phyloP scores from a whole-genome alignment of 2,888 invertebrate species.

The Agrilus cyanescens region DNA sequence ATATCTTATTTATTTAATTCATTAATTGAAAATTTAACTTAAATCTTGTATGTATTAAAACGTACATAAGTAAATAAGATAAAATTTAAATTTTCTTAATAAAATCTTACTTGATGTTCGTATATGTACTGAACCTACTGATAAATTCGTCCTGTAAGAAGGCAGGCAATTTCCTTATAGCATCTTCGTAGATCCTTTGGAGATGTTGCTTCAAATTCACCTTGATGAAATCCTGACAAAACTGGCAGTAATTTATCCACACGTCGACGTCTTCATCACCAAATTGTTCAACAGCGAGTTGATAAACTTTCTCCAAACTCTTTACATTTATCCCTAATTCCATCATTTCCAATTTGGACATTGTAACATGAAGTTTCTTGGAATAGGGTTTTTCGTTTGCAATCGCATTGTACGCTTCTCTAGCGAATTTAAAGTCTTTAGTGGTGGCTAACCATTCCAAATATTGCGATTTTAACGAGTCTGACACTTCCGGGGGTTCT shows the following conservation, averaged over 20 bases:
- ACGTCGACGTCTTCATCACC: slow-evolving; percentile 51
- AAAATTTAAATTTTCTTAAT: too few species aligned
- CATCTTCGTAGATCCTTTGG: too few species aligned
- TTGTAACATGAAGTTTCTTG: slow-evolving; percentile 27
- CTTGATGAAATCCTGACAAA: slow-evolving; percentile 44
- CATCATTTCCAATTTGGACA: slow-evolving; percentile 39
- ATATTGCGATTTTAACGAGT: slow-evolving; percentile 47
- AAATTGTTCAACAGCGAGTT: slow-evolving; percentile 52
- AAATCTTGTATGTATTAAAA: too few species aligned
- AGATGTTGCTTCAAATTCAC: too few species aligned
- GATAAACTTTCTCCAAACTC: slow-evolving; percentile 46
- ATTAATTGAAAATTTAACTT: too few species aligned
- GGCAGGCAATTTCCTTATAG: too few species aligned
- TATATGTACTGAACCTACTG: too few species aligned
- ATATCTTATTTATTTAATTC: too few species aligned
- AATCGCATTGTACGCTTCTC: slow-evolving; percentile 49
- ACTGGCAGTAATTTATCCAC: slow-evolving; percentile 63
- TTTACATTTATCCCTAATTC: slow-evolving; percentile 40
- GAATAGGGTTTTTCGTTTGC: slow-evolving; percentile 25
- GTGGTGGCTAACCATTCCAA: slow-evolving; percentile 41
- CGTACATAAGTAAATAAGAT: too few species aligned
- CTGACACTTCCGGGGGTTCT: slow-evolving; percentile 39
- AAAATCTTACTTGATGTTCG: too few species aligned
- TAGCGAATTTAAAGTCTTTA: slow-evolving; percentile 43
- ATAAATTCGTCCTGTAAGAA: too few species aligned